A percentile compares a stretch with the other conserved stretches of the same genome.
Conservation (phyloP, 1,140 invertebrate genomes). For the Magallana angulata region DNA sequence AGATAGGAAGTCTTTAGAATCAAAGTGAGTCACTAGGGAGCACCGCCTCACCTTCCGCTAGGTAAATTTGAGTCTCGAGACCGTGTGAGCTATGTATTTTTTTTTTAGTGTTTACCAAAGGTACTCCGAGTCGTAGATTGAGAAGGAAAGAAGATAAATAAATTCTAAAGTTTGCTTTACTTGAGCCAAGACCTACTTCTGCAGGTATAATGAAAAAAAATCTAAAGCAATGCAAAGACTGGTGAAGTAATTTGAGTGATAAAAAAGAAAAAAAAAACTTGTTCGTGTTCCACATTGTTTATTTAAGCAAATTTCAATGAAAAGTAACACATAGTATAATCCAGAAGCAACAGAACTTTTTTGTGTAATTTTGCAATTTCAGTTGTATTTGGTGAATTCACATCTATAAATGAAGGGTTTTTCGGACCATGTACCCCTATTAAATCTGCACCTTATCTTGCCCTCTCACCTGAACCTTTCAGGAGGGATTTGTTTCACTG, state of each 20-base stretch:
- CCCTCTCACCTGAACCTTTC: conserved; percentile 13
- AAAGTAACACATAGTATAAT: too few species aligned
- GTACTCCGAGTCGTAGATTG: neutral
- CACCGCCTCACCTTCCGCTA: conserved; percentile 5
- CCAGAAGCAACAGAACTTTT: too few species aligned
- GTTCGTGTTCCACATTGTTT: neutral
- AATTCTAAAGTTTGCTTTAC: neutral
- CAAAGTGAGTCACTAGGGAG: neutral
- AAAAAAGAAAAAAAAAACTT: neutral
- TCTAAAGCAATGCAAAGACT: neutral
- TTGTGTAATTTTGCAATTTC: too few species aligned
- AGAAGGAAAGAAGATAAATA: neutral
- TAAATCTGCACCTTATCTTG: neutral
- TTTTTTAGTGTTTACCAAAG: neutral
- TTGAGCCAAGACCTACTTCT: neutral
- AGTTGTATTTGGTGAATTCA: neutral
- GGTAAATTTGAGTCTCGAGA: neutral
- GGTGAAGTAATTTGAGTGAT: neutral
- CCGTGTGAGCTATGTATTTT: neutral
- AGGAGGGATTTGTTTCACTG: neutral
- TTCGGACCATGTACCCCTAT: neutral
- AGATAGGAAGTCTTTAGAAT: neutral
- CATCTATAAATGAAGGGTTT: neutral
- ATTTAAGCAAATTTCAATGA: neutral
- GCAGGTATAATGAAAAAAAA: neutral